These are phyloP conservation scores for Noctua janthina DNA, from an alignment of 2,888 invertebrate species.

Conservation along the genomic window DNA sequence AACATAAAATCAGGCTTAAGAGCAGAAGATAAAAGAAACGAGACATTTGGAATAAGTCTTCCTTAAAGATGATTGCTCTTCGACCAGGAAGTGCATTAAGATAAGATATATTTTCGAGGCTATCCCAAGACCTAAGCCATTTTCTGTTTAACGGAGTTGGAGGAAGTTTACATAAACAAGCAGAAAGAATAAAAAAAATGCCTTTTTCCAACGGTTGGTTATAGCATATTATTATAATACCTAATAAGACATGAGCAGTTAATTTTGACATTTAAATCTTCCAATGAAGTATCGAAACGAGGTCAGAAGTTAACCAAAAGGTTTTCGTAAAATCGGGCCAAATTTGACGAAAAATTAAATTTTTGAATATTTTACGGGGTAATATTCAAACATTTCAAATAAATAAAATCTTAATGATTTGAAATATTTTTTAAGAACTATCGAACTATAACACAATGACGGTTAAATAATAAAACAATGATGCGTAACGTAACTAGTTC, in stretches of 20 bases:
- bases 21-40: not conserved
- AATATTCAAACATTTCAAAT: not conserved
- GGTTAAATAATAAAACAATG: conserved; percentile 48
- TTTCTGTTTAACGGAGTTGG: not conserved
- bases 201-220: too few relatives aligned
- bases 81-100: not conserved
- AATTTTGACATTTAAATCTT: not conserved
- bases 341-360: not conserved
- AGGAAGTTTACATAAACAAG: not conserved
- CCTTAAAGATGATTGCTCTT: not conserved
- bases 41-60: not conserved
- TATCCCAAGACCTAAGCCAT: not conserved
- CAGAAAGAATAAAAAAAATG: conserved; percentile 7
- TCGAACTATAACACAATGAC: not conserved
- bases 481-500: conserved; percentile 46
- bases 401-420: not conserved
- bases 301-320: not conserved
- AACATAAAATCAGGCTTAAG: not conserved
- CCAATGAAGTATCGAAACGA: not conserved
- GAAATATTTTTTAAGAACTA: not conserved
- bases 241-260: not conserved
- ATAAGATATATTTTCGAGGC: not conserved
- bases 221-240: too few relatives aligned
- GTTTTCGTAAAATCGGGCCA: not conserved
- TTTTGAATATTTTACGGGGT: not conserved